Evolutionary conservation across 53 echinoderm and acorn worm species (phyloP), one percentile per base, ranked within the genome.

Genomic region (Luidia sarsii): DNA sequence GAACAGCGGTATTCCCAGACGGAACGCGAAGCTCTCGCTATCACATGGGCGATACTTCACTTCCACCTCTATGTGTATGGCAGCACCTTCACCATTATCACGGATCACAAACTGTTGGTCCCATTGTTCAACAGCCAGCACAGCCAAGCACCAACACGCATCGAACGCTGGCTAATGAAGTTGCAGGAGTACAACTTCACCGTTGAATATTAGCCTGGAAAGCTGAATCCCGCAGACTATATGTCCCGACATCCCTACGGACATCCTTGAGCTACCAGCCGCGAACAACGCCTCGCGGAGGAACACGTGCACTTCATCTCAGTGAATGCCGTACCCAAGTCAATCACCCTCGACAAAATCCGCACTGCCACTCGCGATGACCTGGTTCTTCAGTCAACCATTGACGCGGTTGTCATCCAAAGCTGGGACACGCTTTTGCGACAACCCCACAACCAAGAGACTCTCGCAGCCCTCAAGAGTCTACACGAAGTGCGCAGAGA

Each of bases 1-100:
- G 90, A 89, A 38, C 83, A 83, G 45, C 64, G 84, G 24, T 93
- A 84, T 59, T 93, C 90, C 4, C 87, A 87, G 34, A 83, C 75
- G 1, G 87, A 93, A 50, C 57, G 80, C 13, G 87, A 90, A 87
- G 87, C 79, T 4, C 53, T 93, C 19, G 83, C 87, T 16, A 83
- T 93, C 21, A 70, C 65, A 7, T 92, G 79, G 70, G 80, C 69
- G 8, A 52, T 80, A 5, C 49, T 70, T 14, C 87, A 80, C 33
- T 87, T 82, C 52, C 88, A 88, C 32, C 55, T 74, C 16, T 89
- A 89, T 70, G 54, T 89, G 48, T 89, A 71, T 33, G 84, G 85
- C 7, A 38, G 89, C 13, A 52, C 63, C 3, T 89, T 89, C 64
- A 69, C 64, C 6, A 80, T 89, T 16, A 59, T 89, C 20, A 89